phyloP scores from a whole-genome alignment of 2,113 vertebrate species.

The Macrotus californicus region DNA sequence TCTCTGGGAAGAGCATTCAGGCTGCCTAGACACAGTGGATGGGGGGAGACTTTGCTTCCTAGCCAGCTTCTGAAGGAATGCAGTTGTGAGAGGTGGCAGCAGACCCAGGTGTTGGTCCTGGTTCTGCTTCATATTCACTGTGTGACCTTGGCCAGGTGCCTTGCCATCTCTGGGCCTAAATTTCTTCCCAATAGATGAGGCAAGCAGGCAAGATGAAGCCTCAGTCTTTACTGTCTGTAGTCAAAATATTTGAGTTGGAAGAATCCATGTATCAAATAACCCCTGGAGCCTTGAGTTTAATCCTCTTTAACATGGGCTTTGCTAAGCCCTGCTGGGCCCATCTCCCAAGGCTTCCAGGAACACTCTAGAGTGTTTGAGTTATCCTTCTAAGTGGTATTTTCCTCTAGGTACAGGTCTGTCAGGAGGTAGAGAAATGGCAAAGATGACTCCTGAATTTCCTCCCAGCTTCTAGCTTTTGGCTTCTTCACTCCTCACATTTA shows the following conservation, averaged over 20 bases:
- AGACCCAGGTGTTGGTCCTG: neutral
- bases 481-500: constrained; percentile 1
- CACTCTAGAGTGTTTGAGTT: neutral
- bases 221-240: neutral
- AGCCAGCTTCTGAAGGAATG: neutral
- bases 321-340: neutral
- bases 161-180: neutral
- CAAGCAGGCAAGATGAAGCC: neutral
- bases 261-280: constrained; percentile 18
- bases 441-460: neutral
- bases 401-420: neutral
- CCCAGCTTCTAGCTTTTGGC: neutral
- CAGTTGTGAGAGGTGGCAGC: neutral
- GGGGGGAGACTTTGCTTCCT: neutral
- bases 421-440: neutral
- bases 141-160: neutral
- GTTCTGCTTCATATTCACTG: neutral
- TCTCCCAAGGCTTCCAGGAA: neutral
- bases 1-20: neutral
- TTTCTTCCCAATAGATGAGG: neutral
- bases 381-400: neutral
- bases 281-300: neutral
- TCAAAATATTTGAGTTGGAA: neutral
- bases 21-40: neutral
- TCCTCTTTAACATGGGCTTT: constrained; percentile 22